Evolutionary conservation across 2,888 invertebrate species (phyloP).

Genomic region (Cataglyphis altisquamis): DNA sequence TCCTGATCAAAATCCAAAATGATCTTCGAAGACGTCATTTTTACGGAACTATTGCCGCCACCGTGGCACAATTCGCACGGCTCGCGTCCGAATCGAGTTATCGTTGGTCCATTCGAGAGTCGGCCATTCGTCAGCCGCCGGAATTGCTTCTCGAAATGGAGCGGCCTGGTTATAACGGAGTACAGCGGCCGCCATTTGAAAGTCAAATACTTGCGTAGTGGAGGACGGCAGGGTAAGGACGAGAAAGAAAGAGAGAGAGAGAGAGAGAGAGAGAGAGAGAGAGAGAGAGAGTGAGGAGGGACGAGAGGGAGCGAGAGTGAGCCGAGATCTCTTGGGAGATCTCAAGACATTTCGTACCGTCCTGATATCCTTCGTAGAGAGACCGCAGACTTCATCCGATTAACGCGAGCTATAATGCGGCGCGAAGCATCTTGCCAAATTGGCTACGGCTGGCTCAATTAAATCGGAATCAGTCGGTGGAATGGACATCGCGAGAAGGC

Average conservation of each 20-base stretch:
- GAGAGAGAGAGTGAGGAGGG: conserved; percentile 27
- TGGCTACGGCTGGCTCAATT: conserved; percentile 72
- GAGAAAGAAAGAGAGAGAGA: neutral
- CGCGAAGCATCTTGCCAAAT: conserved; percentile 74
- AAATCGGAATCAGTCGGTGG: conserved; percentile 69
- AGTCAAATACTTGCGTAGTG: conserved; percentile 76
- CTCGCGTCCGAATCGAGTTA: conserved; percentile 69
- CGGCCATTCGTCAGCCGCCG: conserved; percentile 75
- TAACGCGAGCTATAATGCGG: conserved; percentile 75
- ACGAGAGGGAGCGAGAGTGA: conserved; percentile 14
- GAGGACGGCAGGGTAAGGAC: conserved; percentile 44
- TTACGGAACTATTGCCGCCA: conserved; percentile 21
- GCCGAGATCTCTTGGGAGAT: conserved; percentile 65
- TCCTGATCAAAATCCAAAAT: neutral
- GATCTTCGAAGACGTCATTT: conserved; percentile 36
- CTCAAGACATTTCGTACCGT: conserved; percentile 78
- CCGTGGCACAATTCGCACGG: conserved; percentile 65
- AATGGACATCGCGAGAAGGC: conserved; percentile 6
- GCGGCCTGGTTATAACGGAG: conserved; percentile 74
- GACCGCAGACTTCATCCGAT: conserved; percentile 79
- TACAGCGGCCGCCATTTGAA: conserved; percentile 78
- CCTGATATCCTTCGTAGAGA: conserved; percentile 71
- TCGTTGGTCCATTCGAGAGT: conserved; percentile 69
- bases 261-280: conserved; percentile 24
- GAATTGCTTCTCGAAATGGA: conserved; percentile 80